Evolutionary conservation across 1,140 invertebrate genomes (phyloP).

Genomic region (Thaumatotibia leucotreta): DNA sequence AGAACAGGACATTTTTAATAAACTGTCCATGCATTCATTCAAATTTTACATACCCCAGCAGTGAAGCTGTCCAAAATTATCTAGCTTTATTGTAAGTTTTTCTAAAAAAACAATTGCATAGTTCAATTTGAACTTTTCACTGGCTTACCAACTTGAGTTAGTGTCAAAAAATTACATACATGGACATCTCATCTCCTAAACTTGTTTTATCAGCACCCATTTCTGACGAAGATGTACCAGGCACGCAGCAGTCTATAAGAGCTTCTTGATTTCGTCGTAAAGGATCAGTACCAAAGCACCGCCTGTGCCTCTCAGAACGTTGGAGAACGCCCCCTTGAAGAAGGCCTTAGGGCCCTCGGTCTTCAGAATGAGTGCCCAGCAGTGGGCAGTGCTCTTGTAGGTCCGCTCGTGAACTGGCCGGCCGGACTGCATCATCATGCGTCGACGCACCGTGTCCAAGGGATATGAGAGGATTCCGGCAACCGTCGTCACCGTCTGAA

Average conservation of each 20-base stretch:
- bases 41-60: too few species aligned
- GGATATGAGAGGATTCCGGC: conserved; percentile 94
- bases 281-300: background rate
- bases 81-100: too few species aligned
- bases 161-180: too few species aligned
- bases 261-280: background rate
- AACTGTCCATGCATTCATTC: too few species aligned
- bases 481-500: conserved; percentile 87
- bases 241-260: background rate
- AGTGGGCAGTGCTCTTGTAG: conserved; percentile 88
- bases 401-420: conserved; percentile 81
- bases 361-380: conserved; percentile 84
- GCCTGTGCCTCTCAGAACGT: conserved; percentile 80
- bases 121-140: too few species aligned
- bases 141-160: too few species aligned
- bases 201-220: background rate
- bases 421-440: conserved; percentile 95
- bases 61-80: too few species aligned
- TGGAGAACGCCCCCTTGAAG: conserved; percentile 79
- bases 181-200: background rate
- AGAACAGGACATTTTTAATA: too few species aligned
- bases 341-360: conserved; percentile 84
- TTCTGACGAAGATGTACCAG: background rate
- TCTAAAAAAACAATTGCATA: too few species aligned
- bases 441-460: conserved; percentile 92